Base-by-base conservation (phyloP, 1,140 invertebrate genomes). In the Aporrectodea caliginosa region DNA sequence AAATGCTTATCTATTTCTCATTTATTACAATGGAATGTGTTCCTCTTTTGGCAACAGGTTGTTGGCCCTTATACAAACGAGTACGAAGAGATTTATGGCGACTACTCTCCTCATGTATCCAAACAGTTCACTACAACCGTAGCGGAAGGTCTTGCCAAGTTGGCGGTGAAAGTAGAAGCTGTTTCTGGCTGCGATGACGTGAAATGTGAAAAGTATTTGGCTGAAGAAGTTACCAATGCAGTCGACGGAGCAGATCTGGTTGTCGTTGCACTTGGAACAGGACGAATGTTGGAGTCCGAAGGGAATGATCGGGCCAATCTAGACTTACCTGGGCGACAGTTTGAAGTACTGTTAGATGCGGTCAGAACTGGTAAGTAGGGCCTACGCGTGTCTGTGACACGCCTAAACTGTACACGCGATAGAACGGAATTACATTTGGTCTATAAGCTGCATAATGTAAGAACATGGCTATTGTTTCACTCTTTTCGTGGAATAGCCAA, bases 251-350 rank as follows among this genome's bases (percentile, higher is more conserved):
- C 84, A 27, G 82, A 88, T 16, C 73, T 86, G 0, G 81, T 85
- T 58, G 81, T 88, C 80, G 80, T 87, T 12, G 84, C 84, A 79
- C 73, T 88, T 1, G 87, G 87, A 78, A 87, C 86, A 81, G 87
- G 87, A 86, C 6, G 31, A 27, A n/a, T 32, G 16, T 2, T 81
- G 22, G 81, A 82, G 58, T 27, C 30, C 33, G 81, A 82, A 34
- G 81, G 77, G 14, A 75, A 81, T 69, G 81, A 82, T 32, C 32
- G 80, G 69, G 35, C 73, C 27, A 58, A 68, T 27, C 30, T 82
- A 27, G 77, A 75, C 1, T 74, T 82, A 14, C 80, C 81, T 32
- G 81, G 81, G 14, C 30, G 74, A 43, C 81, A 82, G 72, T 31
- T 78, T 33, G 70, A 81, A 22, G 31, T 82, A 0, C 73, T 82